phyloP scores from a whole-genome alignment of 2,113 vertebrate species.

The Pao palembangensis region DNA sequence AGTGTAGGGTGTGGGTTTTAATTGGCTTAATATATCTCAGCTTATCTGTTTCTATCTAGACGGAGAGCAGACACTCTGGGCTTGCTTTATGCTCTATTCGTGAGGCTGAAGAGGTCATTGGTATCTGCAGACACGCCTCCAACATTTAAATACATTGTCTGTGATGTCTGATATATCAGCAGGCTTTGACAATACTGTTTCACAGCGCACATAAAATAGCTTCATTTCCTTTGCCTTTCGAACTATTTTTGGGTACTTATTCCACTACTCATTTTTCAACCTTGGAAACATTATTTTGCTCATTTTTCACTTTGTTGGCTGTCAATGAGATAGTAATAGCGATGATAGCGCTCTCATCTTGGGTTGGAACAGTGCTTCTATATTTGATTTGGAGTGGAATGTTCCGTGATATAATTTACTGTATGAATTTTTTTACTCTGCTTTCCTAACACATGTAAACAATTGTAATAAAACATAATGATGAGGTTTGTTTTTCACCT shows the following conservation, averaged over 20 bases:
- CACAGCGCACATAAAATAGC: constrained; percentile 39
- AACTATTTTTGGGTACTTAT: constrained; percentile 34
- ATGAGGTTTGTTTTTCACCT: constrained; percentile 8
- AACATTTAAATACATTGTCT: constrained; percentile 44
- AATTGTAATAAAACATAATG: neutral
- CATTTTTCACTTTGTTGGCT: constrained; percentile 32
- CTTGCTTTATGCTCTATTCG: constrained; percentile 34
- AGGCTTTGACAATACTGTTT: constrained; percentile 41
- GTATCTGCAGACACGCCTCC: constrained; percentile 20
- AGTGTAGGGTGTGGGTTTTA: constrained; percentile 32
- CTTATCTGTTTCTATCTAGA: constrained; percentile 51
- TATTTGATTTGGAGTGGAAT: constrained; percentile 25
- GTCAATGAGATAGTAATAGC: constrained; percentile 50
- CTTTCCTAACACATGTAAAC: constrained; percentile 12
- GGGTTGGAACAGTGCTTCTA: constrained; percentile 19
- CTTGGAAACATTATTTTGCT: neutral
- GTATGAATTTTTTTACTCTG: neutral
- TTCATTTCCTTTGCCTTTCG: constrained; percentile 34
- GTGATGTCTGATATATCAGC: constrained; percentile 50
- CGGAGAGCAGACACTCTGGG: constrained; percentile 14
- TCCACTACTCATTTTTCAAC: constrained; percentile 34
- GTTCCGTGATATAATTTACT: constrained; percentile 27
- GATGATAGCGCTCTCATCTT: constrained; percentile 35
- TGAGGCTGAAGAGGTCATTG: constrained; percentile 40
- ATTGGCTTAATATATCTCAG: constrained; percentile 55